Evolutionary conservation across 2,113 vertebrate species (phyloP), one percentile per base, ranked within the genome.

Genomic region (Aegithalos caudatus): DNA sequence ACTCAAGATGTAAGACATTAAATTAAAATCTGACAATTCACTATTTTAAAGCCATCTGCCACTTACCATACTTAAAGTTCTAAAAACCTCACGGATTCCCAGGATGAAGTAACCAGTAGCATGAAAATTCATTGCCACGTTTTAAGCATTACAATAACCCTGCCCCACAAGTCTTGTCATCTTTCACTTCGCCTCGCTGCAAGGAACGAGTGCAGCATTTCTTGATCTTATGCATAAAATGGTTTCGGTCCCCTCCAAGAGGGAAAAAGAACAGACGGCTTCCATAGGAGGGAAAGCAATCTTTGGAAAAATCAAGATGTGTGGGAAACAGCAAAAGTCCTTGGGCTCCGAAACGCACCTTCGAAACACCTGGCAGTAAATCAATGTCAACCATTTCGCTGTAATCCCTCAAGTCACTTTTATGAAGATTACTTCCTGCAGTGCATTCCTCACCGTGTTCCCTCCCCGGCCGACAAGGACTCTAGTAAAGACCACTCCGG

Each of bases 351-450:
- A 69, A 80, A 57, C 15, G 45, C 65, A 20, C 85, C 90, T 88
- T 40, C 56, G 48, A 72, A 90, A 92, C 94, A 96, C 92, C 90
- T 96, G 94, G 94, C 90, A 91, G 88, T 94, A 95, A 92, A 95
- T 92, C 96, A 96, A 88, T 93, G 95, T 94, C 90, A 95, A 88
- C 85, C 79, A 33, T 77, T 90, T 77, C 92, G 18, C 54, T 10
- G 50, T 94, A 96, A 95, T 90, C 88, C 96, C 88, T 72, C 88
- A 56, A 93, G 88, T 72, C 95, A 95, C 90, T 97, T 94, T 85
- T 79, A 93, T 12, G 95, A 93, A 95, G 92, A 97, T 93, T 81
- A 92, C 87, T 95, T 97, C 95, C 94, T 66, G 88, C 78, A 80
- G 42, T 1, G 90, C 88, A 65, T 93, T 94, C 88, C 88, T 83